These are phyloP conservation scores for Lepus townsendii DNA, from an alignment of 2,797 vertebrate species.

Conservation along the genomic window DNA sequence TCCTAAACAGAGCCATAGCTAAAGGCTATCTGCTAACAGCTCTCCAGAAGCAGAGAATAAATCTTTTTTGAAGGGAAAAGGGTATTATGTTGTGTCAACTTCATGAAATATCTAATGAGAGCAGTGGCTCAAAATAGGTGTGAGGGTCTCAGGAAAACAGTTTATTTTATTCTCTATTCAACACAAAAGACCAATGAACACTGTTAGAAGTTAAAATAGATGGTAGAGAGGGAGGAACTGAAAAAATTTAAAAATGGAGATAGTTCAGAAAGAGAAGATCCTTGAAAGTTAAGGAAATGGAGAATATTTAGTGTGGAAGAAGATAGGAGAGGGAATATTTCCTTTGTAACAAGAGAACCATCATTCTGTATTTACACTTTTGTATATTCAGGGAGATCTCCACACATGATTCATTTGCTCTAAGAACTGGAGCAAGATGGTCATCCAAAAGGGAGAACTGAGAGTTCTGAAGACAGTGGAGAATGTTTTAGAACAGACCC, in stretches of 20 bases:
- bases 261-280: neutral
- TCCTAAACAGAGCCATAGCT: neutral
- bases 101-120: neutral
- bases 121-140: neutral
- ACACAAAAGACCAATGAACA: neutral
- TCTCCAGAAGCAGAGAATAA: neutral
- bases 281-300: neutral
- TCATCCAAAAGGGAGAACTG: neutral
- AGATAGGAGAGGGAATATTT: neutral
- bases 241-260: neutral
- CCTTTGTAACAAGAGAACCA: neutral
- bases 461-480: neutral
- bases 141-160: neutral
- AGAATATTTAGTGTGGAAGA: neutral
- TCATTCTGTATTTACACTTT: neutral
- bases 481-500: neutral
- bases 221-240: neutral
- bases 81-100: neutral
- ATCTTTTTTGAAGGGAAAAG: neutral
- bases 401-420: neutral
- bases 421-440: neutral
- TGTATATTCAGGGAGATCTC: neutral
- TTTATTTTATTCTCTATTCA: neutral
- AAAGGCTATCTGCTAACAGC: neutral
- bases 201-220: neutral